Evolutionary conservation across 2,797 vertebrate species (phyloP), one percentile per base, ranked within the genome.

Genomic region (Anniella stebbinsi): DNA sequence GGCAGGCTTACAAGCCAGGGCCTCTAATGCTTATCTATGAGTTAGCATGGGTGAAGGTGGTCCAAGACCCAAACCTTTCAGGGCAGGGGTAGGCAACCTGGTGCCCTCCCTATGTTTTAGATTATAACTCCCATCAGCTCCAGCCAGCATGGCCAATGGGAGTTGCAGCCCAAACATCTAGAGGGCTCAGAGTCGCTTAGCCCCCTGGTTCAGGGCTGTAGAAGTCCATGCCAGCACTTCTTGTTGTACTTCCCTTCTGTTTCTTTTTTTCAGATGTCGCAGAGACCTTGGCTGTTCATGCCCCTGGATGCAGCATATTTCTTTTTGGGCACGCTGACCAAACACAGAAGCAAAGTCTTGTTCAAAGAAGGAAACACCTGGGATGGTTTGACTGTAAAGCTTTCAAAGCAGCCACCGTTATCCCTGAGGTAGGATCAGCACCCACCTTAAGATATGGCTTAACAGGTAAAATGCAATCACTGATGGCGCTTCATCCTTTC

Each of bases 311-410:
- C 90, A 96, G 97, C 1, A 89, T 95, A 21, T 98, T 98, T 97
- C 96, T 98, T 84, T 98, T 98, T 18, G 97, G 97, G 54, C 97
- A 97, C 93, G 97, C 97, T 0, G 97, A 99, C 91, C 51, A 84
- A 13, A 96, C 97, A 0, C 92, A 91, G 75, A 97, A 96, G 89
- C 95, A 94, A 38, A 95, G 97, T n/a, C 95, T 98, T 63, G 97
- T 98, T 3, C 97, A 96, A 90, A 97, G 97, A 94, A 97, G 97
- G 91, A 98, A 97, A 92, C 97, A 98, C 89, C 93, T 98, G 92
- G 97, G 97, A 84, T 98, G 97, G 97, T 98, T 98, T 95, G 96
- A 94, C 90, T 95, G 48, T 2, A 73, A 85, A 1, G 93, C 97
- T 89, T 63, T 96, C 91, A 91, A 77, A 7, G 48, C 85, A 83